Evolutionary conservation across 2,797 vertebrate genomes (phyloP).

Genomic region (Zalophus californianus): DNA sequence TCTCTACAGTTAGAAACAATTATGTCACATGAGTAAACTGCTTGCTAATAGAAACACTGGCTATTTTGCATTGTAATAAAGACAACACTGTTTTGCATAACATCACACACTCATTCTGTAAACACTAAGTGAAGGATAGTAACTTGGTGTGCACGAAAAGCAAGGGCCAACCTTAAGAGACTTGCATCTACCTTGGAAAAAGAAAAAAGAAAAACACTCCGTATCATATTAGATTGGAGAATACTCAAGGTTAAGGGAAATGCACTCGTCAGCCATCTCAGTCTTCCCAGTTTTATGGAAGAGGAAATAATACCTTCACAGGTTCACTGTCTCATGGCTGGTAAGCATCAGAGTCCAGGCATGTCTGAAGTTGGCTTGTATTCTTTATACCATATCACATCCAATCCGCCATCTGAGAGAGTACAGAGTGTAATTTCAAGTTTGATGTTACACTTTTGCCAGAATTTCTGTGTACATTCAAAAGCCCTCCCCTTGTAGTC

Average conservation of each 20-base stretch:
- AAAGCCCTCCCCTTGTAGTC: neutral
- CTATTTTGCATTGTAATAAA: neutral
- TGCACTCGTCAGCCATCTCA: neutral
- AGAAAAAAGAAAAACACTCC: neutral
- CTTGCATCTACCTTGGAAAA: neutral
- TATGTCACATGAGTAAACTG: slow-evolving; percentile 73
- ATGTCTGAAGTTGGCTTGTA: neutral
- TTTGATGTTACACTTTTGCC: neutral
- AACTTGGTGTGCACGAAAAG: neutral
- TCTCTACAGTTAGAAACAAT: slow-evolving; percentile 78
- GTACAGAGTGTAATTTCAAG: neutral
- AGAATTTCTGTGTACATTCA: neutral
- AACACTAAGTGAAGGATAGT: neutral
- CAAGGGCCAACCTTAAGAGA: neutral
- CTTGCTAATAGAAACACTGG: slow-evolving; percentile 71
- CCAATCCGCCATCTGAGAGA: neutral
- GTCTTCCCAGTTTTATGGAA: neutral
- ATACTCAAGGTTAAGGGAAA: neutral
- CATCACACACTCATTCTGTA: neutral
- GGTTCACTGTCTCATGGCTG: neutral
- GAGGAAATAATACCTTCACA: neutral
- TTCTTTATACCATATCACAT: neutral
- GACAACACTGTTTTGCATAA: neutral
- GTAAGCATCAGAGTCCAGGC: neutral
- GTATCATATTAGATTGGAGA: neutral